Evolutionary conservation across 2,113 vertebrate genomes (phyloP).

Genomic region (Ellobius talpinus): DNA sequence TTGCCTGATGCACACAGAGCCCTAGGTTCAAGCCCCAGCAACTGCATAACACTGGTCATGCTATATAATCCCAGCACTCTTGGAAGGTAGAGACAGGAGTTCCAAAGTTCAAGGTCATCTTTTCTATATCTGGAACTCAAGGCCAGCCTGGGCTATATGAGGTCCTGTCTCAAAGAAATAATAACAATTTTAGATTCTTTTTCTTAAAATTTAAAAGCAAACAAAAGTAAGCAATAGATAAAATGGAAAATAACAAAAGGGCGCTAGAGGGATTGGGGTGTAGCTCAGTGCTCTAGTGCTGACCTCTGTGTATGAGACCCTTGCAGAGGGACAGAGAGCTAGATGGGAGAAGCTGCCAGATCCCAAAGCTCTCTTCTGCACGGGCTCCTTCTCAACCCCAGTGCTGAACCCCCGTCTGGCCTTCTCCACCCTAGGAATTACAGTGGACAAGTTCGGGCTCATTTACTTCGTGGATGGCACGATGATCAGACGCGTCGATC

Average conservation of each 20-base stretch:
- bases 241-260: too few species aligned
- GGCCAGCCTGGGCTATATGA: neutral
- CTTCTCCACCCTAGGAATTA: slow-evolving; percentile 90
- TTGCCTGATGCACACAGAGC: neutral
- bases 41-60: too few species aligned
- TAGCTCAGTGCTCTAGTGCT: neutral
- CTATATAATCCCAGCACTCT: neutral
- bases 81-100: neutral
- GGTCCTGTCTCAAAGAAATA: neutral
- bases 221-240: neutral
- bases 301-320: neutral
- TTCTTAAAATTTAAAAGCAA: neutral
- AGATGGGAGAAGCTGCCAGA: neutral
- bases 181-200: neutral
- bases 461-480: slow-evolving; percentile 99
- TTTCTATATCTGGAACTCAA: neutral
- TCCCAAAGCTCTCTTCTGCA: accelerated
- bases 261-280: neutral
- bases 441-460: slow-evolving; percentile 96
- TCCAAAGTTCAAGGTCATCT: neutral
- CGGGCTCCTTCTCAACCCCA: neutral
- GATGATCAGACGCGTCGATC: slow-evolving; percentile 97
- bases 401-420: neutral
- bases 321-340: neutral
- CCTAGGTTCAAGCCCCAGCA: neutral